Base-by-base conservation (phyloP, 2,113 vertebrate species). In the Leptobrachium ailaonicum region DNA sequence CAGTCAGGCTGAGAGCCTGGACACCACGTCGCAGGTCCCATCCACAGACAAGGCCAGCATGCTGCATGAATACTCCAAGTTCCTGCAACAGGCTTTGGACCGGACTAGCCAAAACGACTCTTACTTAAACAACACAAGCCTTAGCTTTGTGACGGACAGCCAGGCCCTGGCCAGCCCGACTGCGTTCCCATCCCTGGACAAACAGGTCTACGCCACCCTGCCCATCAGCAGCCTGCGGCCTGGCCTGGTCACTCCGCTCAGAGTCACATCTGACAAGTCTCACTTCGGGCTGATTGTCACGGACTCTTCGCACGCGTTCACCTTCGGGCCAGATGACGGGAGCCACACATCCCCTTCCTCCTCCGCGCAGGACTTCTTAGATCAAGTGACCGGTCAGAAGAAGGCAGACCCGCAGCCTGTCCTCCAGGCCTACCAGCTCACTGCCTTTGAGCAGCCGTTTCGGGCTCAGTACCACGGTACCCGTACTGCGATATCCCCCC, bases 101-200 rank as follows among this genome's bases (percentile, higher is more conserved):
- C 94, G 98, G 92, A 99, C 98, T 90, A 99, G 98, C 93, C 98
- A 99, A 94, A 99, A 99, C 77, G 98, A 99, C 93, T 97, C 95
- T 91, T 99, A 98, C 94, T 94, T 99, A 90, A 98, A 95, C 88
- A 97, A 93, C 91, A 94, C 96, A 53, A 96, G 95, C 94, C 96
- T 99, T 91, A 96, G 96, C 85, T 92, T 98, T 93, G 95, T 96
- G 86, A 96, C 95, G 14, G 97, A 99, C 88, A 96, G 92, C 92
- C 94, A 95, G 86, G 94, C 94, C 81, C 93, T 98, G 83, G 90
- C 96, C 13, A 94, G 93, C 64, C 96, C 96, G 84, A 95, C 96
- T 83, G 91, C 96, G 85, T 98, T 99, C 91, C 95, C 97, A 84
- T 95, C 95, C 58, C 91, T 94, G 87, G 97, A 98, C 91, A 99